Evolutionary conservation across 2,888 invertebrate species (phyloP).

Genomic region (Rhingia campestris): DNA sequence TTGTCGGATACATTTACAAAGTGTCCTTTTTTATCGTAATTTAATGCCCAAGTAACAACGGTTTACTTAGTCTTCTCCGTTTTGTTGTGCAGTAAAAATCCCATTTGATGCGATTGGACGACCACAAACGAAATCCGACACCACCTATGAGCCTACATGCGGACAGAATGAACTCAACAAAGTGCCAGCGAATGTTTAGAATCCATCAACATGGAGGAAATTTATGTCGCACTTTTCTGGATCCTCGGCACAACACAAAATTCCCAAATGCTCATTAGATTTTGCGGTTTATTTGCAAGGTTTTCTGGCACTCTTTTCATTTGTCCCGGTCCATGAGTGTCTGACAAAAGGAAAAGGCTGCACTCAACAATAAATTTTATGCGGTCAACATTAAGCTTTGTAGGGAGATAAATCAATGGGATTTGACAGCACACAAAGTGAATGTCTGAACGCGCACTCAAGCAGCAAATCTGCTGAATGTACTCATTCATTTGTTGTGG

Average conservation of each 20-base stretch:
- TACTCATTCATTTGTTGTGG: conserved; percentile 6
- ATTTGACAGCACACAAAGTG: conserved; percentile 58
- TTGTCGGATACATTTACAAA: background rate
- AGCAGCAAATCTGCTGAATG: conserved; percentile 54
- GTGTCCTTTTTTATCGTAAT: conserved; percentile 32
- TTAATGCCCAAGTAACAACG: conserved; percentile 30
- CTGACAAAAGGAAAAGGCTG: conserved; percentile 16
- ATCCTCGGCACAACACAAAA: conserved; percentile 19
- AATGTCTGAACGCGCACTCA: conserved; percentile 58
- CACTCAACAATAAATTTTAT: conserved; percentile 45
- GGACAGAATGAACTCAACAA: conserved; percentile 11
- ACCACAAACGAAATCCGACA: conserved; percentile 45
- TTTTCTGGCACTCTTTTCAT: conserved; percentile 1
- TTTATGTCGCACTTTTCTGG: conserved; percentile 66
- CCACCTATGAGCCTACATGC: background rate
- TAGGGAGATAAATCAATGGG: conserved; percentile 70
- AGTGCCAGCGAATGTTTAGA: conserved; percentile 45
- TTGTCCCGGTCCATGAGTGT: background rate
- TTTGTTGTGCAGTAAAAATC: conserved; percentile 57
- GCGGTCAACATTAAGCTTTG: conserved; percentile 40
- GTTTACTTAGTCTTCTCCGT: conserved; percentile 26
- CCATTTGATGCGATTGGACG: conserved; percentile 64
- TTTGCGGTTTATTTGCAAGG: conserved; percentile 51
- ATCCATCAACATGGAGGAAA: conserved; percentile 47
- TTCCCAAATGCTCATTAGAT: conserved; percentile 63